phyloP scores from a whole-genome alignment of 2,797 vertebrate genomes.

The Periophthalmus magnuspinnatus region DNA sequence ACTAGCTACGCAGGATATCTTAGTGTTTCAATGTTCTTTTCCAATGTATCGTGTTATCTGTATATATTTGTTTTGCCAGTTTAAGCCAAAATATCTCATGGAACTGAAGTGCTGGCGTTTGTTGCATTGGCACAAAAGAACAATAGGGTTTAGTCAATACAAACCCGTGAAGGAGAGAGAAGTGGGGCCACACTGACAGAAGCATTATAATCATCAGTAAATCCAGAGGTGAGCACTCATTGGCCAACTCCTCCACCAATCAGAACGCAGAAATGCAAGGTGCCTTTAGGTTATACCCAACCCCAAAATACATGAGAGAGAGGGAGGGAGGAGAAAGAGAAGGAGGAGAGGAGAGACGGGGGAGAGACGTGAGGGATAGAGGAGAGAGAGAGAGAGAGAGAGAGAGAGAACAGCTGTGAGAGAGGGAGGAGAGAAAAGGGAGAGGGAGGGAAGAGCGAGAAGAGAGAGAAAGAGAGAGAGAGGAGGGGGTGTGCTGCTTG shows the following conservation, averaged over 20 bases:
- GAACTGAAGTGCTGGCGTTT: constrained; percentile 1
- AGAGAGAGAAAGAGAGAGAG: background rate
- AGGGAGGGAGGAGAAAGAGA: constrained; percentile 3
- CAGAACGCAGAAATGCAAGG: constrained; percentile 63
- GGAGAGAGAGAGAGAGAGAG: background rate
- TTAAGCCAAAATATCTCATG: background rate
- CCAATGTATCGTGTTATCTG: too few species aligned
- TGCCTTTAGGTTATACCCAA: constrained; percentile 79
- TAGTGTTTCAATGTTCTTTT: too few species aligned
- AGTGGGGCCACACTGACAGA: constrained; percentile 57
- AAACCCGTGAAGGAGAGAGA: constrained; percentile 41
- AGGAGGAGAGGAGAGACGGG: constrained; percentile 4
- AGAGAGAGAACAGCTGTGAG: background rate
- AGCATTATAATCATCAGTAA: constrained; percentile 66
- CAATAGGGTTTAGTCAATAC: constrained; percentile 11
- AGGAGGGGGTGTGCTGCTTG: constrained; percentile 50
- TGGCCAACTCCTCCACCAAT: constrained; percentile 67
- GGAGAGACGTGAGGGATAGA: background rate
- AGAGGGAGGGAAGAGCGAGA: background rate
- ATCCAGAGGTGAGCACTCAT: constrained; percentile 58
- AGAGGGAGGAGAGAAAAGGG: too few species aligned
- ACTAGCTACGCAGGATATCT: too few species aligned
- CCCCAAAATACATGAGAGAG: constrained; percentile 67
- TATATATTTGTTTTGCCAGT: too few species aligned
- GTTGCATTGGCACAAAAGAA: background rate